Percentiles rank a stretch among this genome's conserved stretches.
Evolutionary conservation across 2,888 invertebrate species (phyloP).

Genomic region (Sinotaia quadrata): DNA sequence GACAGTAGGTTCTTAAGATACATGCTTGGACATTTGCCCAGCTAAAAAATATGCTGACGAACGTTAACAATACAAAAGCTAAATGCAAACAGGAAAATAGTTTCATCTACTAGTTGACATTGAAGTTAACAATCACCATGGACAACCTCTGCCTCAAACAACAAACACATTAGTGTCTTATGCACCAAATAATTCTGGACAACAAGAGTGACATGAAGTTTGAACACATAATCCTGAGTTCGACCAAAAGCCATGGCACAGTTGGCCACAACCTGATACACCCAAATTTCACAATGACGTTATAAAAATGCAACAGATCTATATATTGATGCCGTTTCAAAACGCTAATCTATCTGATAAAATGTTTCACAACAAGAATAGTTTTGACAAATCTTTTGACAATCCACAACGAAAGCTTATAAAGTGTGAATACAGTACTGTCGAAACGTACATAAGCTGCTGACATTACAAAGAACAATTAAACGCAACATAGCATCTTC

Average conservation of each 20-base stretch:
- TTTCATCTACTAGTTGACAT: too few relatives aligned
- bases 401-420: not conserved
- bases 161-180: too few relatives aligned
- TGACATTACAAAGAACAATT: too few relatives aligned
- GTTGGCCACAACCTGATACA: constrained; percentile 25
- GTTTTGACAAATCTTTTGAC: not conserved
- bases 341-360: not conserved
- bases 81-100: too few relatives aligned
- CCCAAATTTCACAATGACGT: constrained; percentile 19
- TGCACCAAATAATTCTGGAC: constrained; percentile 14
- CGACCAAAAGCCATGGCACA: constrained; percentile 27
- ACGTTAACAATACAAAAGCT: too few relatives aligned
- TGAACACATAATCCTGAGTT: constrained; percentile 33
- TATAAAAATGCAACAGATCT: constrained; percentile 20
- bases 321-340: constrained; percentile 16
- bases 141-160: too few relatives aligned
- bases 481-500: too few relatives aligned
- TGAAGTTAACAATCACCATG: too few relatives aligned
- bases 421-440: not conserved
- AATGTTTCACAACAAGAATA: not conserved
- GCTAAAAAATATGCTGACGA: too few relatives aligned
- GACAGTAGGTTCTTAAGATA: too few relatives aligned
- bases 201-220: constrained; percentile 15
- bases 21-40: too few relatives aligned
- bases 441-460: not conserved